Evolutionary conservation across 2,888 invertebrate genomes (phyloP).

Genomic region (Drosophila putrida): DNA sequence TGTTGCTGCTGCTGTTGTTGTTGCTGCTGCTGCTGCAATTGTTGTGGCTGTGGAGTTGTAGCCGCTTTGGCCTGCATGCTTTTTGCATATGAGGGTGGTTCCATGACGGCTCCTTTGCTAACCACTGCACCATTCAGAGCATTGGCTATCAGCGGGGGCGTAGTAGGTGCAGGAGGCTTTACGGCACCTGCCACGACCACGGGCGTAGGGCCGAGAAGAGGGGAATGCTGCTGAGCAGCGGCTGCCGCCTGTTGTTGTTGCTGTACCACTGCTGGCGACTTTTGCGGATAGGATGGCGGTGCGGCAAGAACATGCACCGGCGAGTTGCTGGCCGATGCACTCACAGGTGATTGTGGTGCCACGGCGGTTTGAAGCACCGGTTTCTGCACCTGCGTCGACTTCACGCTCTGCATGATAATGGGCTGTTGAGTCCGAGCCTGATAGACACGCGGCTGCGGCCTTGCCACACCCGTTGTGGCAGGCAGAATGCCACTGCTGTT

Average conservation of each 20-base stretch:
- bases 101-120: constrained; percentile 90
- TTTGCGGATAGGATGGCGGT: constrained; percentile 94
- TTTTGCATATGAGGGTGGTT: constrained; percentile 96
- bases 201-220: constrained; percentile 84
- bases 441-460: constrained; percentile 93
- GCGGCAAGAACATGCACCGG: constrained; percentile 86
- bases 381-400: constrained; percentile 97
- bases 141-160: constrained; percentile 87
- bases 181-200: constrained; percentile 71
- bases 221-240: constrained; percentile 86
- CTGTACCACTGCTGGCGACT: constrained; percentile 85
- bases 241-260: constrained; percentile 85
- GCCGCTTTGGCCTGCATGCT: constrained; percentile 91
- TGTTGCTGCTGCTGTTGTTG: constrained; percentile 67
- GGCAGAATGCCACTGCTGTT: constrained; percentile 86
- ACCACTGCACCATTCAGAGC: constrained; percentile 84
- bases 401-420: constrained; percentile 98
- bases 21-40: constrained; percentile 69
- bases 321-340: constrained; percentile 86
- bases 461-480: constrained; percentile 85
- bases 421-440: constrained; percentile 96
- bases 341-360: constrained; percentile 93
- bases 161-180: constrained; percentile 87
- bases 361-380: constrained; percentile 97
- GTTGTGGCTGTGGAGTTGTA: constrained; percentile 83